Conservation (phyloP, 2,797 vertebrate genomes). For the Phalloptychus januarius region DNA sequence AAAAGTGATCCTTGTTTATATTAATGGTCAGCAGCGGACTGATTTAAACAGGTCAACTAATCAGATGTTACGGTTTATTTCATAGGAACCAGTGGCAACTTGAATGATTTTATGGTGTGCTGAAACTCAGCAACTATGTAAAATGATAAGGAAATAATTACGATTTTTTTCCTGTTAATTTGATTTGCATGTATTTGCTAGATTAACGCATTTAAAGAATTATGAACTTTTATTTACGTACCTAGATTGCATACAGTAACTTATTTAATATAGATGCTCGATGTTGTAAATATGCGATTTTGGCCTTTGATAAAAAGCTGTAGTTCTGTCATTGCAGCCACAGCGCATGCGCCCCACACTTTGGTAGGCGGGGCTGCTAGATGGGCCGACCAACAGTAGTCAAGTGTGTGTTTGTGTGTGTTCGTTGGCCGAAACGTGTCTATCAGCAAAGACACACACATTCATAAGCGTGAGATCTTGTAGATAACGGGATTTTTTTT, state of each 20-base stretch:
- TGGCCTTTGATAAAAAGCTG: neutral
- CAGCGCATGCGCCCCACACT: constrained; percentile 53
- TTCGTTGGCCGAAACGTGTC: constrained; percentile 61
- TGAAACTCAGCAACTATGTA: neutral
- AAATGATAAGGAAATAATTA: neutral
- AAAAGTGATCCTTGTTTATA: neutral
- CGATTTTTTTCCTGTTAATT: too few relatives aligned
- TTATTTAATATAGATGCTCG: neutral
- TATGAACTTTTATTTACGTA: neutral
- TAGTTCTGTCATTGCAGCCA: neutral
- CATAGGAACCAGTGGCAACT: too few relatives aligned
- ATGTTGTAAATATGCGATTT: neutral
- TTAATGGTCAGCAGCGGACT: neutral
- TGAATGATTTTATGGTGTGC: too few relatives aligned
- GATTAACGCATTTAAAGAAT: neutral
- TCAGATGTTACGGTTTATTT: neutral
- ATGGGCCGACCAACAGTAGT: constrained; percentile 59
- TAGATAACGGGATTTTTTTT: constrained; percentile 40
- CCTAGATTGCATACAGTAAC: neutral
- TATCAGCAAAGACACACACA: constrained; percentile 57
- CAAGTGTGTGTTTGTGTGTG: constrained; percentile 59
- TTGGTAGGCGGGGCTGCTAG: constrained; percentile 16
- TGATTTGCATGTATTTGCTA: neutral
- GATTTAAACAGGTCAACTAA: neutral
- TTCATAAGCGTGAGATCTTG: constrained; percentile 51